Evolutionary conservation across 2,113 vertebrate species (phyloP).

Genomic region (Syngnathoides biaculeatus): DNA sequence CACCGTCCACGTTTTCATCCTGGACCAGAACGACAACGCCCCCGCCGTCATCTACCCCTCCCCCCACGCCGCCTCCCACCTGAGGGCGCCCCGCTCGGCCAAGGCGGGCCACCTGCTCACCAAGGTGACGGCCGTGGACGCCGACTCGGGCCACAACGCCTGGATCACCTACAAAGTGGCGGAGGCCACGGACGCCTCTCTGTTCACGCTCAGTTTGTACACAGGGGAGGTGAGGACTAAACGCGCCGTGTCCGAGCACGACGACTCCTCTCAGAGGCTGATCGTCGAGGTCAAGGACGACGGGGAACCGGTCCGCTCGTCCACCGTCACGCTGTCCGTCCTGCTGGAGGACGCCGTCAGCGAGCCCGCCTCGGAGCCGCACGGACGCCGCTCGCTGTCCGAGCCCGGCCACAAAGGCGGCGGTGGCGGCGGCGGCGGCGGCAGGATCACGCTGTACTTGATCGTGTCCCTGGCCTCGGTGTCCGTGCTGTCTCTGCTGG

Average conservation of each 20-base stretch:
- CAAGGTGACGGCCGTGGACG: conserved; percentile 78
- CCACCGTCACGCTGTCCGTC: conserved; percentile 70
- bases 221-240: conserved; percentile 77
- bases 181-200: conserved; percentile 68
- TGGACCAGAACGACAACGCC: conserved; percentile 79
- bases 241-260: conserved; percentile 66
- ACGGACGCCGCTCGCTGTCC: conserved; percentile 50
- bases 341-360: conserved; percentile 70
- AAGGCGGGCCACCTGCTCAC: conserved; percentile 76
- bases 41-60: conserved; percentile 71
- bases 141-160: conserved; percentile 79
- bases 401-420: conserved; percentile 62
- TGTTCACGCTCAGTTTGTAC: conserved; percentile 71
- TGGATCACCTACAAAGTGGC: conserved; percentile 77
- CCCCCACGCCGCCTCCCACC: conserved; percentile 63
- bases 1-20: conserved; percentile 74
- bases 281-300: conserved; percentile 74
- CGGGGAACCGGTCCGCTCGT: conserved; percentile 71
- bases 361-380: conserved; percentile 65
- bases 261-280: conserved; percentile 73
- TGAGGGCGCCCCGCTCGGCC: conserved; percentile 70
- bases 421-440: conserved; percentile 1
- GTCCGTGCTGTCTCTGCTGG: conserved; percentile 73
- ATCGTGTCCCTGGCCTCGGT: conserved; percentile 75
- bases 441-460: conserved; percentile 69